phyloP scores from a whole-genome alignment of 2,113 vertebrate species.

The Fregetta grallaria region DNA sequence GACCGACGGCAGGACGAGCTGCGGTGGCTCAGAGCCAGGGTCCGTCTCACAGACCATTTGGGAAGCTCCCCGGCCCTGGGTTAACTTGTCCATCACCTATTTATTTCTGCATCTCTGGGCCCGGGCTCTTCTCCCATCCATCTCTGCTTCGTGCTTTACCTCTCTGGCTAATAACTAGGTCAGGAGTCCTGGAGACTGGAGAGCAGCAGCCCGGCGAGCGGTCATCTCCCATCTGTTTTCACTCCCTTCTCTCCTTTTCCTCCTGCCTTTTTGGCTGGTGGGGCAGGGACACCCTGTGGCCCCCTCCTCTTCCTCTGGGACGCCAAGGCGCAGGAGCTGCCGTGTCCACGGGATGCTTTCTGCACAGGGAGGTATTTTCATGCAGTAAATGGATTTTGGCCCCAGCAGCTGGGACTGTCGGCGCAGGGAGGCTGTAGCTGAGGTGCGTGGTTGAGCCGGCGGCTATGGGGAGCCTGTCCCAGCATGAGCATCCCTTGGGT shows the following conservation, averaged over 20 bases:
- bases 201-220: neutral
- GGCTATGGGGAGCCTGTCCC: neutral
- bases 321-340: neutral
- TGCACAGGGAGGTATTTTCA: neutral
- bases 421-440: neutral
- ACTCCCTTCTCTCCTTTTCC: neutral
- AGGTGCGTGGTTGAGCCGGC: rapidly evolving
- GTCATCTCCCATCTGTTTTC: neutral
- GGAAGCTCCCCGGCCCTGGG: neutral
- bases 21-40: neutral
- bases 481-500: neutral
- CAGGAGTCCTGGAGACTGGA: neutral
- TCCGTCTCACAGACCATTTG: rapidly evolving
- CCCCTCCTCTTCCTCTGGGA: neutral
- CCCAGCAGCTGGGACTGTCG: rapidly evolving
- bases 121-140: neutral
- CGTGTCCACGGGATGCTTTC: neutral
- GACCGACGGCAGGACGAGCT: neutral
- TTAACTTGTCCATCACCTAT: neutral
- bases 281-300: neutral
- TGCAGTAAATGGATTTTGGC: neutral
- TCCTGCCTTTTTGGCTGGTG: neutral
- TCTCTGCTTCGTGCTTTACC: neutral
- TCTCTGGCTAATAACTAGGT: neutral
- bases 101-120: neutral